Percentiles rank a stretch among this genome's conserved stretches.
phyloP scores from a whole-genome alignment of 2,888 invertebrate genomes.

The Phrixothrix hirtus region DNA sequence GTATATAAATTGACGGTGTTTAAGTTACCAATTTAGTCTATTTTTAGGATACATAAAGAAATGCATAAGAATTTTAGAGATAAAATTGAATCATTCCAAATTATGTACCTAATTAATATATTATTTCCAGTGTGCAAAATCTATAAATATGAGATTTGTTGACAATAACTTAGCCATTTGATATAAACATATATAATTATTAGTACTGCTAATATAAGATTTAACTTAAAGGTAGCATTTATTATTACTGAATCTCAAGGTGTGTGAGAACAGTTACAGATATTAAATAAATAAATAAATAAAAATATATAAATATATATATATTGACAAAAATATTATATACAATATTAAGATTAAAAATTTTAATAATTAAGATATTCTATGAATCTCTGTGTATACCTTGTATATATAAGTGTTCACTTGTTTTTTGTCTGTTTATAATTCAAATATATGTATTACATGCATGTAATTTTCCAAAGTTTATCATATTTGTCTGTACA shows the following conservation, averaged over 20 bases:
- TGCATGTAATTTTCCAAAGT: constrained; percentile 31
- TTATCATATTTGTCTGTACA: constrained; percentile 18
- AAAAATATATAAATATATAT: constrained; percentile 44
- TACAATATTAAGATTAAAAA: constrained; percentile 52
- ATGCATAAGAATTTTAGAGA: constrained; percentile 46
- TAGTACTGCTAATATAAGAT: constrained; percentile 52
- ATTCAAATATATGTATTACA: constrained; percentile 33
- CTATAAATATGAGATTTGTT: constrained; percentile 54
- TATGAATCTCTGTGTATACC: constrained; percentile 51
- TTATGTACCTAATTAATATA: constrained; percentile 54
- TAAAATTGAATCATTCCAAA: constrained; percentile 53
- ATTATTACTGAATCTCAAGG: constrained; percentile 51
- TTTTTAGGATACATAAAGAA: constrained; percentile 39
- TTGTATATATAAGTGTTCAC: constrained; percentile 47
- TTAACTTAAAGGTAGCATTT: constrained; percentile 54
- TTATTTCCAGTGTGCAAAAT: constrained; percentile 54
- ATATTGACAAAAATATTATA: constrained; percentile 46
- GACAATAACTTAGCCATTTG: constrained; percentile 58
- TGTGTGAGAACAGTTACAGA: constrained; percentile 51
- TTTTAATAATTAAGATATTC: constrained; percentile 48
- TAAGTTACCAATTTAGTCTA: constrained; percentile 48
- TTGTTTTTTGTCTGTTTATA: constrained; percentile 30
- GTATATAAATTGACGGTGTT: constrained; percentile 48
- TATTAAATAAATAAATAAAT: too few relatives aligned
- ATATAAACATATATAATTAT: constrained; percentile 52